Conservation (phyloP, 2,888 invertebrate genomes). For the Agrotis segetum region DNA sequence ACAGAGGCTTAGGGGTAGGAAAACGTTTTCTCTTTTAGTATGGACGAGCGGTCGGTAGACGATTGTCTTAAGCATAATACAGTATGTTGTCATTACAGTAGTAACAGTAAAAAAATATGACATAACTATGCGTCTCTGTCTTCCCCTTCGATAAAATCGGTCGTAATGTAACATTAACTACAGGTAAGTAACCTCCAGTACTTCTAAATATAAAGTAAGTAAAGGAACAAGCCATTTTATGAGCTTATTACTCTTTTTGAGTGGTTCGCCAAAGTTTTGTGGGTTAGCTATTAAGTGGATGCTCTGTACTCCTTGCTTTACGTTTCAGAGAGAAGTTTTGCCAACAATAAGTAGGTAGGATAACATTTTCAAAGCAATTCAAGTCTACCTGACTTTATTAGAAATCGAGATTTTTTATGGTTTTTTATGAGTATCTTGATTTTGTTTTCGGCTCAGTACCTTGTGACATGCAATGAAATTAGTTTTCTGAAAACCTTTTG, state of each 20-base stretch:
- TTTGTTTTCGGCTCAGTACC: too few relatives aligned
- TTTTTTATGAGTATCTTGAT: background rate
- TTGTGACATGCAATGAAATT: too few relatives aligned
- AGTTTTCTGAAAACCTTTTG: background rate
- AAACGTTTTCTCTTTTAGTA: too few relatives aligned
- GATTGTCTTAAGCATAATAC: too few relatives aligned
- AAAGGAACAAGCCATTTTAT: constrained; percentile 47
- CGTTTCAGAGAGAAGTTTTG: constrained; percentile 35
- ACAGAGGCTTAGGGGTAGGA: too few relatives aligned
- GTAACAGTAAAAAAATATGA: background rate
- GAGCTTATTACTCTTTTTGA: constrained; percentile 58
- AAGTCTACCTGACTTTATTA: constrained; percentile 16
- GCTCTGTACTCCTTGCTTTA: constrained; percentile 34
- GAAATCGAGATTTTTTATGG: background rate
- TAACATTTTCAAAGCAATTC: constrained; percentile 39
- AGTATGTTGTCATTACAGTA: too few relatives aligned
- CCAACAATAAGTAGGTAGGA: constrained; percentile 36
- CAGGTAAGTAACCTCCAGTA: background rate
- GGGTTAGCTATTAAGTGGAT: constrained; percentile 42
- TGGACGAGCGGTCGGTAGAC: too few relatives aligned
- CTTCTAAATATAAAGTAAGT: constrained; percentile 23
- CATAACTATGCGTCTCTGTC: background rate
- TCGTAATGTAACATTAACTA: background rate
- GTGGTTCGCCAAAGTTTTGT: constrained; percentile 54
- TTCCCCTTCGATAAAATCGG: too few relatives aligned